A percentile compares a stretch with the other conserved stretches of the same genome.
Evolutionary conservation across 2,888 invertebrate genomes (phyloP).

Genomic region (Acronicta leporina): DNA sequence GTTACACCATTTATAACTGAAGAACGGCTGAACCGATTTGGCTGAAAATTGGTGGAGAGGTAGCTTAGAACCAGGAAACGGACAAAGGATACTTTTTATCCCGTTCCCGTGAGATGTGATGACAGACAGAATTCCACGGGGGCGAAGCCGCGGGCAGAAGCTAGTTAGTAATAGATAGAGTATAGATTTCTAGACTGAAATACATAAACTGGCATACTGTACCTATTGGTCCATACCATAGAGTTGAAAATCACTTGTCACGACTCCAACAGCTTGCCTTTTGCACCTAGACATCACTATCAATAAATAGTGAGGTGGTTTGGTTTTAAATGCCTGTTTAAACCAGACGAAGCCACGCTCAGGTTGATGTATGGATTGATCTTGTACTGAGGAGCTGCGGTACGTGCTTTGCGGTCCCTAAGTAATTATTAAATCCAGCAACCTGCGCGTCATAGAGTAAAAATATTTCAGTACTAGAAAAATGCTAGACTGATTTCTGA

Average conservation of each 20-base stretch:
- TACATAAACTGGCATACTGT: no score
- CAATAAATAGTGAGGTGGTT: conserved; percentile 21
- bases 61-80: no score
- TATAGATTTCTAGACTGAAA: no score
- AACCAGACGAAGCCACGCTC: conserved; percentile 19
- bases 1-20: no score
- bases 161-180: no score
- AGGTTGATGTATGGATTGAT: conserved; percentile 46
- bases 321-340: conserved; percentile 18
- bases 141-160: no score
- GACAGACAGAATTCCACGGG: no score
- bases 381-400: conserved; percentile 39
- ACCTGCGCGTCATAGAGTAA: conserved; percentile 39
- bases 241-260: not conserved
- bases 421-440: conserved; percentile 65
- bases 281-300: not conserved
- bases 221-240: not conserved
- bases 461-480: conserved; percentile 11
- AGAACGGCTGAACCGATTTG: no score
- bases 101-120: no score
- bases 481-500: no score
- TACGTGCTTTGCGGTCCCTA: conserved; percentile 58
- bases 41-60: no score
- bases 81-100: no score
- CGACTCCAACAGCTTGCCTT: not conserved